A percentile compares a stretch with the other conserved stretches of the same genome.
Conservation (phyloP, 2,888 invertebrate species). For the Pristionchus japonicus region DNA sequence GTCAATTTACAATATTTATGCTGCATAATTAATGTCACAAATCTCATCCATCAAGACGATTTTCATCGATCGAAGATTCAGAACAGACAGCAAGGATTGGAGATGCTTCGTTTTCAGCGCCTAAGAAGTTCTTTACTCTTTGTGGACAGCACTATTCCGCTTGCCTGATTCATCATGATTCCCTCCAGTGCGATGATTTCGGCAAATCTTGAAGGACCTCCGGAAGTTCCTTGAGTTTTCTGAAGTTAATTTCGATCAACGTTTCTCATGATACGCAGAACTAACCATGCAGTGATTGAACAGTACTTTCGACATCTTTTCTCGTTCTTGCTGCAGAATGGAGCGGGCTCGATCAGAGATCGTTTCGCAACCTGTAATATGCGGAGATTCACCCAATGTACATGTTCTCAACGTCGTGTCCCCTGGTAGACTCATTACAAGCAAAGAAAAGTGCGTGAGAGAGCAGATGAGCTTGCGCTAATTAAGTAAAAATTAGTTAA, state of each 20-base stretch:
- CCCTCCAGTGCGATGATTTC: background rate
- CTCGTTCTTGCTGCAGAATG: background rate
- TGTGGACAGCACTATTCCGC: background rate
- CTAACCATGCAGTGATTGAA: slow-evolving; percentile 6
- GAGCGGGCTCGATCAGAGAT: background rate
- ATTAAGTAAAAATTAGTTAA: background rate
- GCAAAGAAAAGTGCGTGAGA: too few relatives aligned
- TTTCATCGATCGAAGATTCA: background rate
- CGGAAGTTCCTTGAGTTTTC: background rate
- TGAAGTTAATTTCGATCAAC: background rate
- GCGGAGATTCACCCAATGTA: too few relatives aligned
- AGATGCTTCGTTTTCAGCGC: background rate
- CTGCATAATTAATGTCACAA: background rate
- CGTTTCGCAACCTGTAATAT: background rate
- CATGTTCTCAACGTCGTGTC: too few relatives aligned
- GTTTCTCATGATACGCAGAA: background rate
- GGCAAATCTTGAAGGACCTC: background rate
- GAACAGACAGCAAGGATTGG: background rate
- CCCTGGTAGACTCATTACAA: too few relatives aligned
- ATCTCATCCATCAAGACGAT: slow-evolving; percentile 9
- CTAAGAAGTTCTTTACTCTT: background rate
- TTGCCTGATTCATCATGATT: background rate
- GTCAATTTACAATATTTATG: background rate
- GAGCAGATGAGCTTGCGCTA: background rate
- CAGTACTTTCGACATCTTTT: background rate